Evolutionary conservation across 2,113 vertebrate species (phyloP), one percentile per base, ranked within the genome.

Genomic region (Cynopterus brachyotis): DNA sequence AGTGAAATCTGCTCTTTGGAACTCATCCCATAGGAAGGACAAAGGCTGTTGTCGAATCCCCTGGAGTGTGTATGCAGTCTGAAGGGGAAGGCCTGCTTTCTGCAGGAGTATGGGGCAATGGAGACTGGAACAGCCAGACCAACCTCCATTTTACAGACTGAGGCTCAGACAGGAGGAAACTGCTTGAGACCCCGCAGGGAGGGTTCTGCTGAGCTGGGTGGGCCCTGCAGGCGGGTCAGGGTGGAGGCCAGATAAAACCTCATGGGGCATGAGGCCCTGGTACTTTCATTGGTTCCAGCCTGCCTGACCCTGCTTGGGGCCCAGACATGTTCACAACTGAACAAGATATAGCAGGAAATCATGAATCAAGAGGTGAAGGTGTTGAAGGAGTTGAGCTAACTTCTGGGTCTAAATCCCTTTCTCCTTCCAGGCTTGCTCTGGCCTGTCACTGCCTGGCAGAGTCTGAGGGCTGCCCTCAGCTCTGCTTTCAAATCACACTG

Each of bases 341-440:
- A 96, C 97, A 97, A 97, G 97, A 97, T 87, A 90, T 57, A 84
- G 79, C 97, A 98, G 60, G 97, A 97, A 96, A 94, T 40, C 70
- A 22, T 84, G 94, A 97, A 94, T 92, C 94, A 87, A 88, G 91
- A 66, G 73, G 55, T 2, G 22, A 94, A 85, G 76, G 91, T 55
- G 91, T 93, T 94, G 66, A 85, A 40, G 70, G 69, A 73, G 73
- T 42, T 3, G 9, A 73, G 88, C 79, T 85, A 79, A 92, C 82
- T 96, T 89, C 83, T 89, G 91, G 72, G 82, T 50, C 90, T 79
- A 85, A 97, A 95, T 95, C 87, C 92, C 93, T 95, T 72, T 82
- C 64, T 69, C 42, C 83, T 79, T 59, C 66, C 32, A 81, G 94
- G 85, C 97, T 88, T 97, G 97, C 93, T 94, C 80, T 13, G 84